Evolutionary conservation across 2,113 vertebrate species (phyloP), one percentile per base, ranked within the genome.

Genomic region (Rhinopithecus roxellana): DNA sequence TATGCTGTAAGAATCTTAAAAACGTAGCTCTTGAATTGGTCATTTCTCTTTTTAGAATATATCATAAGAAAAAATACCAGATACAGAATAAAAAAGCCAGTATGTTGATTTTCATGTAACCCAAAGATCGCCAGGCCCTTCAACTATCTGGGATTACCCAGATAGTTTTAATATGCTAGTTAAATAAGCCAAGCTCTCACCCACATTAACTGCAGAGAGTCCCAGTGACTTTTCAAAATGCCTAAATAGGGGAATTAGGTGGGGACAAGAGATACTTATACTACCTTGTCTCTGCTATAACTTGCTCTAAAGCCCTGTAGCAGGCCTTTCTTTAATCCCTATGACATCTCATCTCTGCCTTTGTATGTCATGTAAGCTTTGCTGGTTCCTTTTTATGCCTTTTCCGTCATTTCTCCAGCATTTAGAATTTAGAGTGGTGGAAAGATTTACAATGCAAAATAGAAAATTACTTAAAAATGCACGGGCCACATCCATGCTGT

Each of bases 11-110:
- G 40, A 88, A 88, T 81, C 61, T 17, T 77, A 69, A 93, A 86
- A 43, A 12, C 25, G 45, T 59, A 43, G 52, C 22, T 57, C 13
- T 75, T 84, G 48, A 61, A 17, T 27, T 90, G 61, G 30, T 12
- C 10, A 50, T 90, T 95, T 82, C 45, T 92, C 30, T 92, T 97
- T n/a, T 52, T 50, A 72, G 50, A 90, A 8, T 69, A 82, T 52
- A 81, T 48, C 22, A 43, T 45, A 78, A 75, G 48, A 25, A 45
- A 77, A 35, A 55, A 14, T 69, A 83, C 14, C 27, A 78, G 6
- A 27, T 82, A 12, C 16, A n/a, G 59, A 72, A 45, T 82, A 11
- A 57, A 48, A 35, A 67, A 6, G 78, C 6, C 23, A 30, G 4
- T 86, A 30, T 69, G 8, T 59, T 67, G 25, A 75, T 86, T 97